Percentiles rank a stretch among this genome's conserved stretches.
Evolutionary conservation across 2,113 vertebrate species (phyloP).

Genomic region (Lepus timidus): DNA sequence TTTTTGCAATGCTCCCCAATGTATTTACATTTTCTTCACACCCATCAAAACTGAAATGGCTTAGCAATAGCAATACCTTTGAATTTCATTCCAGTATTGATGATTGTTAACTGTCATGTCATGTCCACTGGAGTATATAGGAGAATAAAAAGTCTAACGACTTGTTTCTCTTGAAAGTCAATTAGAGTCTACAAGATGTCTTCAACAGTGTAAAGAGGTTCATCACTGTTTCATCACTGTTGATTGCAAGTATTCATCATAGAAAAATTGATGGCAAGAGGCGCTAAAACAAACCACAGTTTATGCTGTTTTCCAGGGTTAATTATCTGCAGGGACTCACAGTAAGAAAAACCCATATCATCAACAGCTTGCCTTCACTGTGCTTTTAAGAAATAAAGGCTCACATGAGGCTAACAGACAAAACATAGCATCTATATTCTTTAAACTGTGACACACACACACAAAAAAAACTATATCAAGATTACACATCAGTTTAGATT

Average conservation of each 20-base stretch:
- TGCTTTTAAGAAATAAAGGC: slow-evolving; percentile 31
- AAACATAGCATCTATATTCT: slow-evolving; percentile 3
- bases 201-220: slow-evolving; percentile 32
- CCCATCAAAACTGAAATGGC: neutral
- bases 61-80: neutral
- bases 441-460: neutral
- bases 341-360: neutral
- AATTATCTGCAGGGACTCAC: slow-evolving; percentile 33
- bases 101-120: slow-evolving; percentile 1
- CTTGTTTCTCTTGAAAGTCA: slow-evolving; percentile 63
- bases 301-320: slow-evolving; percentile 35
- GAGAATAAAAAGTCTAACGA: neutral
- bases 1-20: neutral
- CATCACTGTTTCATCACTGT: neutral
- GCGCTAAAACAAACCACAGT: slow-evolving; percentile 21
- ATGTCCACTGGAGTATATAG: neutral
- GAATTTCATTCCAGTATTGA: neutral
- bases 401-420: neutral
- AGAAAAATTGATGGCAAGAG: slow-evolving; percentile 51
- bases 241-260: slow-evolving; percentile 38
- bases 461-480: neutral
- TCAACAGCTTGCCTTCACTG: neutral
- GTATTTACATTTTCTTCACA: slow-evolving; percentile 32
- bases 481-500: neutral
- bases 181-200: slow-evolving; percentile 33